Evolutionary conservation across 2,113 vertebrate species (phyloP), one percentile per base, ranked within the genome.

Genomic region (Candoia aspera): DNA sequence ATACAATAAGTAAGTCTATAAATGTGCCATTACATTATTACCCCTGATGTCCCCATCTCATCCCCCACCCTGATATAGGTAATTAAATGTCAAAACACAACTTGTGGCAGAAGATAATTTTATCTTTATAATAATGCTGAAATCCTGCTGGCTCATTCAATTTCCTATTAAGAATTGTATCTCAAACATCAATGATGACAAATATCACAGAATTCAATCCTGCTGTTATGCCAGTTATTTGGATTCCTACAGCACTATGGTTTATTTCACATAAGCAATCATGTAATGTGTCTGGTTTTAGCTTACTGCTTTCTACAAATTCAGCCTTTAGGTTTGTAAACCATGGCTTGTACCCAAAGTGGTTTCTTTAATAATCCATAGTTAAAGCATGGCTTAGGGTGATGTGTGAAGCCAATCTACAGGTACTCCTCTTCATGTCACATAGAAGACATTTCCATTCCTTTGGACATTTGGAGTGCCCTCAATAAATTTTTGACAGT

Each of bases 1-100:
- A 87, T 98, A 97, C 49, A 86, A 97, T 88, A 95, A 95, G 98
- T 98, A 97, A 96, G 97, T 91, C 11, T 60, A 42, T 84, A 94
- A 95, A 55, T 1, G 42, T 91, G 58, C 1, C 0, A 33, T 1
- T 85, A 26, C 89, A 4, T 26, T 73, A 29, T n/a, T 88, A 10
- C 6, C 89, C 89, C 83, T 15, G 17, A 10, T 12, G 89, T 0
- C 8, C 6, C 60, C 19, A n/a, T 68, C 1, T 64, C 42, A 88
- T 26, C 17, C 15, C 73, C 2, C 33, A 79, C 3, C 33, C 19
- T 37, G 2, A 79, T 33, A 21, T 11, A 21, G 19, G 29, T n/a
- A 90, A 68, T 49, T 2, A 91, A 68, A 84, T 79, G 3, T 87
- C 73, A 92, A 23, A 64, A 17, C 89, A 90, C 89, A 5, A 0